Conservation (phyloP, 2,113 vertebrate species). For the Phyllopteryx taeniolatus region DNA sequence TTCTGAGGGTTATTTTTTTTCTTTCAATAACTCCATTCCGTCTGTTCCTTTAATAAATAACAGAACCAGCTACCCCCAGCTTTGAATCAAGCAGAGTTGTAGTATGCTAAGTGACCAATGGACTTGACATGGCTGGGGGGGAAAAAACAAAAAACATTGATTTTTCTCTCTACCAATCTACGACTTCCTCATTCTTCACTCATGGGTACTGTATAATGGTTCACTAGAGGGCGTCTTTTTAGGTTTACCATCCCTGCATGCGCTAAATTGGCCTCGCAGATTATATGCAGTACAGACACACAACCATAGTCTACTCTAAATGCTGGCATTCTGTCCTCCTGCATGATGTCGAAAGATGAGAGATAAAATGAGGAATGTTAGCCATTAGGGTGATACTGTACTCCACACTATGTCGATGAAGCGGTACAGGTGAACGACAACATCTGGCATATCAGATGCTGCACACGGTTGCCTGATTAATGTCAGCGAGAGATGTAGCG, state of each 20-base stretch:
- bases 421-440: neutral
- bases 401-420: slow-evolving; percentile 18
- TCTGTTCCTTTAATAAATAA: slow-evolving; percentile 14
- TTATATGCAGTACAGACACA: neutral
- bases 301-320: neutral
- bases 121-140: slow-evolving; percentile 20
- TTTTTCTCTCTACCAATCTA: slow-evolving; percentile 46
- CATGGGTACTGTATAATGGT: slow-evolving; percentile 21
- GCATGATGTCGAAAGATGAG: slow-evolving; percentile 3
- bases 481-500: slow-evolving; percentile 1
- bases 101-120: slow-evolving; percentile 40
- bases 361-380: slow-evolving; percentile 28
- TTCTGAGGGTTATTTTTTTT: neutral
- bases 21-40: neutral
- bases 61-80: slow-evolving; percentile 18
- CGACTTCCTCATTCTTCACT: slow-evolving; percentile 37
- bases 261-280: slow-evolving; percentile 20
- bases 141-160: slow-evolving; percentile 42
- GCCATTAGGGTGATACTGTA: slow-evolving; percentile 3
- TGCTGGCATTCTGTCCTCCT: neutral
- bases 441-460: slow-evolving; percentile 12
- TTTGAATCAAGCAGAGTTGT: slow-evolving; percentile 1
- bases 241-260: slow-evolving; percentile 13
- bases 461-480: slow-evolving; percentile 7
- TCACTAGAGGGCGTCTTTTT: slow-evolving; percentile 19